Percentiles rank a stretch among this genome's conserved stretches.
These are phyloP conservation scores for Helicoverpa armigera DNA, from an alignment of 1,140 invertebrate genomes.

Conservation along the genomic window DNA sequence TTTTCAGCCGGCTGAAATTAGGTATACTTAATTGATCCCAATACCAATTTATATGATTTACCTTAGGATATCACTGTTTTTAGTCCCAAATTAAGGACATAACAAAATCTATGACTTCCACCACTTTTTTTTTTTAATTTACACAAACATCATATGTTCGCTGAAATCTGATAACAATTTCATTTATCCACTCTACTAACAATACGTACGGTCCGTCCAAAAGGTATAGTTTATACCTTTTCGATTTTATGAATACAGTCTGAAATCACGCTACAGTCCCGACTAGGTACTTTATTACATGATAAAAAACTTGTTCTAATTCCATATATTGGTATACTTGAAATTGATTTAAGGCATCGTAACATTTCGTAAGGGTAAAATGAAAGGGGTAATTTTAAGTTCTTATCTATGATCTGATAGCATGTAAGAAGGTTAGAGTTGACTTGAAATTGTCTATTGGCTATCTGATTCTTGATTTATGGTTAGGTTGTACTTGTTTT, in stretches of 20 bases:
- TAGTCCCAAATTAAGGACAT: no score
- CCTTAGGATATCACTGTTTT: no score
- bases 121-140: no score
- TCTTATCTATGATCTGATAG: neutral
- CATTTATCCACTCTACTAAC: constrained; percentile 13
- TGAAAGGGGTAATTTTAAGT: neutral
- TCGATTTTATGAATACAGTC: constrained; percentile 9
- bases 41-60: no score
- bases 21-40: no score
- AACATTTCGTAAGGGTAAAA: neutral
- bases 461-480: neutral
- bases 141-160: no score
- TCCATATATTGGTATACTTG: constrained; percentile 26
- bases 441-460: neutral
- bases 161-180: neutral
- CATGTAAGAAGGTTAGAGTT: neutral
- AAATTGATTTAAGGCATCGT: constrained; percentile 5
- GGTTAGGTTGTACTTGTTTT: neutral
- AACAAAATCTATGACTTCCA: no score
- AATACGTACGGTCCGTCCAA: neutral
- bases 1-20: no score
- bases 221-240: neutral
- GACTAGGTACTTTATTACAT: neutral
- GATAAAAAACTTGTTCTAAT: constrained; percentile 30
- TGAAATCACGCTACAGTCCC: neutral